Conservation (phyloP, 2,888 invertebrate species). For the Zonitis immaculata region DNA sequence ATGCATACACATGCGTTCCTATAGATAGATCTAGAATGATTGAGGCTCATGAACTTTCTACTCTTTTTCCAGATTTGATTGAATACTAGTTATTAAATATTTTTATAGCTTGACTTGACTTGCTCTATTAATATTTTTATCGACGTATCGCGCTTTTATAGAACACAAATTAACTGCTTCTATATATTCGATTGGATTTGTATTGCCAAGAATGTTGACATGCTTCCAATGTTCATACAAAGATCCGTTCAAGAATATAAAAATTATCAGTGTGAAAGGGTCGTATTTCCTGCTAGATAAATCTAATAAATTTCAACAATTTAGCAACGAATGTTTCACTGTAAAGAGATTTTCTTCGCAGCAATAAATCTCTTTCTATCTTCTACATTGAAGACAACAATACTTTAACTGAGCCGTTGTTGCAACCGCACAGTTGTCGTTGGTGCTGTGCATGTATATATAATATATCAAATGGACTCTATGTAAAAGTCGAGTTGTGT, state of each 20-base stretch:
- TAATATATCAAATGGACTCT: constrained; percentile 25
- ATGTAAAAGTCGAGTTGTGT: constrained; percentile 20
- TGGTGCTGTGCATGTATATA: no score
- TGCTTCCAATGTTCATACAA: constrained; percentile 7
- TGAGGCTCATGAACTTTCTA: no score
- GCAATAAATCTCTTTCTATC: constrained; percentile 8
- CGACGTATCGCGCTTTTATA: no score
- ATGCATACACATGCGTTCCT: no score
- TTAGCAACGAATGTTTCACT: constrained; percentile 5
- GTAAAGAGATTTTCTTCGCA: constrained; percentile 8
- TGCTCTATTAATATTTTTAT: no score
- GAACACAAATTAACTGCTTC: neutral
- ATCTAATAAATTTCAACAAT: constrained; percentile 14
- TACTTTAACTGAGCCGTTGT: neutral
- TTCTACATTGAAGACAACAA: neutral
- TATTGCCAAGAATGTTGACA: neutral
- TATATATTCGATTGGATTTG: neutral
- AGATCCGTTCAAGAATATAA: constrained; percentile 5
- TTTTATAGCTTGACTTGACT: no score
- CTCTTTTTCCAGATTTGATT: no score
- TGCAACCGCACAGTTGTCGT: neutral
- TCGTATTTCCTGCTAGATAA: constrained; percentile 9
- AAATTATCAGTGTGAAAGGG: constrained; percentile 7
- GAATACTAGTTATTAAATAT: no score
- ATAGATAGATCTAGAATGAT: no score